Percentiles rank a stretch among this genome's conserved stretches.
phyloP scores from a whole-genome alignment of 1,140 invertebrate species.

The Diachasmimorpha longicaudata region DNA sequence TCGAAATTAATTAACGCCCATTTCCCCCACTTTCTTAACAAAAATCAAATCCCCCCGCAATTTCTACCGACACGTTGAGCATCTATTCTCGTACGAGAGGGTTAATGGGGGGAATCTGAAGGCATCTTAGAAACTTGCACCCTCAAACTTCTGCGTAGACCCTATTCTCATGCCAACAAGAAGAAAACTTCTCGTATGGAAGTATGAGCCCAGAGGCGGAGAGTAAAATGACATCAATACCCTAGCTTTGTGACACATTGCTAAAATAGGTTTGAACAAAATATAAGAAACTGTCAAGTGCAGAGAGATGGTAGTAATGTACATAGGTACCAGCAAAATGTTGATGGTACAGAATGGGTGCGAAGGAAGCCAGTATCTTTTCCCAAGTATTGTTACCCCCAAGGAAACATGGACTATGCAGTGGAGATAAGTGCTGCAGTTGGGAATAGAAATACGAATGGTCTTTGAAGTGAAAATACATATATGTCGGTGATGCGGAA shows the following conservation, averaged over 20 bases:
- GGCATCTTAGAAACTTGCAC: background rate
- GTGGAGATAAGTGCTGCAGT: conserved; percentile 44
- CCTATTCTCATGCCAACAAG: background rate
- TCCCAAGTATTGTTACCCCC: background rate
- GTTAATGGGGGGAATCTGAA: background rate
- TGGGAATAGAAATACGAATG: conserved; percentile 41
- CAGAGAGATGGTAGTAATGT: background rate
- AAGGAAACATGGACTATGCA: conserved; percentile 35
- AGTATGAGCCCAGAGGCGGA: background rate
- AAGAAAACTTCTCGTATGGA: background rate
- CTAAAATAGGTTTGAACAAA: background rate
- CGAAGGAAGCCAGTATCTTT: background rate
- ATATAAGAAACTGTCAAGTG: background rate
- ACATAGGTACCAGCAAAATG: background rate
- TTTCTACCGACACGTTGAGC: background rate
- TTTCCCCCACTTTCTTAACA: background rate
- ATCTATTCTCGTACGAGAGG: background rate
- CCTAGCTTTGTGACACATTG: background rate
- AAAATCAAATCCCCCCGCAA: background rate
- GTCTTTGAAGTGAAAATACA: conserved; percentile 18
- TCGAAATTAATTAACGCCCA: too few species aligned
- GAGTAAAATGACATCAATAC: background rate
- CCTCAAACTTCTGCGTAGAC: background rate
- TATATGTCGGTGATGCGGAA: background rate
- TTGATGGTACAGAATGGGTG: background rate